These are phyloP conservation scores for Coptodon bakossiorum DNA, from an alignment of 2,113 vertebrate genomes.

Conservation along the genomic window DNA sequence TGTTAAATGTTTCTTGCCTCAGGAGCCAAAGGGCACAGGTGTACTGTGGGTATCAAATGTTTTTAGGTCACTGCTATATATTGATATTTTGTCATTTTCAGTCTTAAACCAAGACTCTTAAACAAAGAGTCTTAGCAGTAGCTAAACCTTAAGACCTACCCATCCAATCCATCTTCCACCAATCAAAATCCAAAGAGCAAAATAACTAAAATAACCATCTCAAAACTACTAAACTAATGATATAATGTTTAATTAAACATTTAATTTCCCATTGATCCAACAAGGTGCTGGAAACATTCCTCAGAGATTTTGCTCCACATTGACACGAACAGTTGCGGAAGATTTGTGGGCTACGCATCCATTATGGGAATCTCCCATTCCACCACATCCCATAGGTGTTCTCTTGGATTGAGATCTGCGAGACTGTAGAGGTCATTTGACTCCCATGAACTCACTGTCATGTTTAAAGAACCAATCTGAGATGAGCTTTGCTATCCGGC, in stretches of 20 bases:
- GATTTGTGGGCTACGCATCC: neutral
- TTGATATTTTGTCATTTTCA: neutral
- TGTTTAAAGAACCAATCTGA: neutral
- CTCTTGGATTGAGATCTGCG: neutral
- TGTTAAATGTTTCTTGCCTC: neutral
- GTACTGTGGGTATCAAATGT: neutral
- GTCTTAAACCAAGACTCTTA: neutral
- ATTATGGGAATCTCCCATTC: neutral
- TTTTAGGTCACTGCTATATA: neutral
- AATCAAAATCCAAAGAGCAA: neutral
- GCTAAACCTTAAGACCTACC: neutral
- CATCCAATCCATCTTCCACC: neutral
- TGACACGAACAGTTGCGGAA: neutral
- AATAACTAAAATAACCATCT: neutral
- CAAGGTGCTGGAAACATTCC: neutral
- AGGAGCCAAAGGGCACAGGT: neutral
- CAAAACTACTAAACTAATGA: neutral
- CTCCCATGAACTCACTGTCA: neutral
- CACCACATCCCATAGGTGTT: neutral
- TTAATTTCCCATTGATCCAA: neutral
- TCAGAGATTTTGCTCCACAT: neutral
- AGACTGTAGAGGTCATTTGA: accelerated
- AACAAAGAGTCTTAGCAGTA: neutral
- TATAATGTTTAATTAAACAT: neutral
- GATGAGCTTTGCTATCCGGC: neutral